These are phyloP conservation scores for Altica lythri DNA, from an alignment of 2,888 invertebrate species.

Conservation along the genomic window DNA sequence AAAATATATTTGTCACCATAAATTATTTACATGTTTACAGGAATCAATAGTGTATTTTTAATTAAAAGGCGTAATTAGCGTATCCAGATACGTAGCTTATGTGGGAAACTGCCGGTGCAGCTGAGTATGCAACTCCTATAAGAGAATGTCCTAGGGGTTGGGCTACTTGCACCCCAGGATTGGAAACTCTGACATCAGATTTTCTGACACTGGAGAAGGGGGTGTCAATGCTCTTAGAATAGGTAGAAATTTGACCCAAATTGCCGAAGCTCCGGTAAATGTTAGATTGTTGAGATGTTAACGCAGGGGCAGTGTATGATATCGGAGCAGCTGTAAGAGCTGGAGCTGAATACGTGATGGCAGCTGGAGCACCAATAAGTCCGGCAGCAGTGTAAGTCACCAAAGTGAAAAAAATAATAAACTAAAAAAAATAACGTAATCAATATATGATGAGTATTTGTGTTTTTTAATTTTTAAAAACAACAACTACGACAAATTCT, in stretches of 20 bases:
- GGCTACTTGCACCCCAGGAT: constrained; percentile 60
- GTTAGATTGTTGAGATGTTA: constrained; percentile 66
- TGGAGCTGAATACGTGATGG: constrained; percentile 32
- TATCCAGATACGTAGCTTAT: constrained; percentile 60
- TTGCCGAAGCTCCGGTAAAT: constrained; percentile 68
- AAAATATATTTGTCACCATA: too few species aligned
- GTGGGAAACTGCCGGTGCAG: constrained; percentile 67
- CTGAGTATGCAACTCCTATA: constrained; percentile 60
- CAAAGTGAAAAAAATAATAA: constrained; percentile 63
- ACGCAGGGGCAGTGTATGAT: constrained; percentile 60
- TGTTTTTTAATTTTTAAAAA: too few species aligned
- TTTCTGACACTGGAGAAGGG: constrained; percentile 75
- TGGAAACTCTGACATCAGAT: constrained; percentile 72
- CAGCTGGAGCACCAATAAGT: constrained; percentile 50
- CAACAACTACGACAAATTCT: too few species aligned
- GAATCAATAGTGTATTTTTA: too few species aligned
- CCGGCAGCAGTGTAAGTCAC: constrained; percentile 63
- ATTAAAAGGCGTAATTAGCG: constrained; percentile 41
- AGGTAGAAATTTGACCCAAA: constrained; percentile 71
- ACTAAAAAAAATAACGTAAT: constrained; percentile 48
- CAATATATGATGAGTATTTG: too few species aligned
- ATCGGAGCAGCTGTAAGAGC: constrained; percentile 44
- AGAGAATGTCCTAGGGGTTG: constrained; percentile 38
- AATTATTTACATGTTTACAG: too few species aligned
- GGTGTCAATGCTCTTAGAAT: constrained; percentile 72